A percentile compares a stretch with the other conserved stretches of the same genome.
phyloP scores from a whole-genome alignment of 2,888 invertebrate species.

The Nezara viridula region DNA sequence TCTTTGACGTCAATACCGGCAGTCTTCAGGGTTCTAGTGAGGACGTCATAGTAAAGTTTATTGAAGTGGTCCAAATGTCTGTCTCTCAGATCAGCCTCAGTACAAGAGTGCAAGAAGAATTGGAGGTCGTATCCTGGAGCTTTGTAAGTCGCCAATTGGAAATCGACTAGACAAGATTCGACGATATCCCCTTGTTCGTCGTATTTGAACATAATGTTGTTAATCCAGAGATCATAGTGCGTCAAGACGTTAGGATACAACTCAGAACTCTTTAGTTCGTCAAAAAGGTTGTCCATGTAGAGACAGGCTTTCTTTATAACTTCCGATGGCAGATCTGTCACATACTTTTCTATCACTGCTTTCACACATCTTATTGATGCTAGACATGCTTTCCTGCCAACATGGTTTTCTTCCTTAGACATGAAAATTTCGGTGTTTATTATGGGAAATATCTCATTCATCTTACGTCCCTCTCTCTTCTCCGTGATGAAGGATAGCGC shows the following conservation, averaged over 20 bases:
- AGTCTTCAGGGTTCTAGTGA: background rate
- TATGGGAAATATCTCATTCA: background rate
- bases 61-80: background rate
- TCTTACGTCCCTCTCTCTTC: background rate
- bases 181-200: background rate
- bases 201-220: constrained; percentile 51
- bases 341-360: background rate
- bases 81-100: background rate
- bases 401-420: background rate
- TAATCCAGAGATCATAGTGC: constrained; percentile 20
- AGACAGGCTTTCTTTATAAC: background rate
- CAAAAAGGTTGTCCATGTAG: background rate
- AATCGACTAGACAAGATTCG: constrained; percentile 39
- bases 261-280: background rate
- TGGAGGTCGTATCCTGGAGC: constrained; percentile 7
- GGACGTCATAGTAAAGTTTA: background rate
- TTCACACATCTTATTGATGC: background rate
- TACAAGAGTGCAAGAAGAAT: constrained; percentile 9
- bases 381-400: background rate
- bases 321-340: background rate
- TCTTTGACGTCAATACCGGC: background rate
- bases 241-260: background rate
- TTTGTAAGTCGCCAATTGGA: constrained; percentile 40
- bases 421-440: background rate
- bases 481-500: constrained; percentile 1